Conservation (phyloP, 1,140 invertebrate species). For the Megalonaias nervosa region DNA sequence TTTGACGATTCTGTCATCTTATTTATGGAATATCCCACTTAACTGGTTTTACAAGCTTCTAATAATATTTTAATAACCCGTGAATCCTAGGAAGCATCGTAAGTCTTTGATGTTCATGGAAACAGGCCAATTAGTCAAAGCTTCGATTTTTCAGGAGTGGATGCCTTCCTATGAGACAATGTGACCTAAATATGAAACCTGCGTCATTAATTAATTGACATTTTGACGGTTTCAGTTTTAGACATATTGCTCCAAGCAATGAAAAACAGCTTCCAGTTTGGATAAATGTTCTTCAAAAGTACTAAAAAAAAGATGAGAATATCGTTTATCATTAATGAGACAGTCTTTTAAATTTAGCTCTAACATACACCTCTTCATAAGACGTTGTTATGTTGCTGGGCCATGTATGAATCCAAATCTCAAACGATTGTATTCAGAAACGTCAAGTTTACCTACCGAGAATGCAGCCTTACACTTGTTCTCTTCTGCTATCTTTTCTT, state of each 20-base stretch:
- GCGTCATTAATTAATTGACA: conserved; percentile 64
- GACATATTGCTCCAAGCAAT: conserved; percentile 8
- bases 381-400: conserved; percentile 21
- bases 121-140: conserved; percentile 50
- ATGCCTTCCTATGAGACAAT: conserved; percentile 48
- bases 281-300: conserved; percentile 6
- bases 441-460: not conserved
- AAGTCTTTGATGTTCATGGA: conserved; percentile 55
- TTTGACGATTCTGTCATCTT: too few species aligned
- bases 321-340: conserved; percentile 22
- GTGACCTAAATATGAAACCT: conserved; percentile 51
- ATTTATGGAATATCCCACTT: too few species aligned
- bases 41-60: too few species aligned
- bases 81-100: conserved; percentile 57
- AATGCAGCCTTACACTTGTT: conserved; percentile 7
- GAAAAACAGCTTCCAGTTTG: not conserved
- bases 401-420: conserved; percentile 26
- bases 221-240: conserved; percentile 34
- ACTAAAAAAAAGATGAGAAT: conserved; percentile 15
- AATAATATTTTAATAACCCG: not conserved
- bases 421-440: conserved; percentile 15
- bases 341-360: conserved; percentile 7
- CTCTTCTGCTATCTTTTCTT: conserved; percentile 11
- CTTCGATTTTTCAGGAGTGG: conserved; percentile 53
- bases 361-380: conserved; percentile 23